Evolutionary conservation across 2,888 invertebrate species (phyloP), one percentile per base, ranked within the genome.

Genomic region (Bombylius major): DNA sequence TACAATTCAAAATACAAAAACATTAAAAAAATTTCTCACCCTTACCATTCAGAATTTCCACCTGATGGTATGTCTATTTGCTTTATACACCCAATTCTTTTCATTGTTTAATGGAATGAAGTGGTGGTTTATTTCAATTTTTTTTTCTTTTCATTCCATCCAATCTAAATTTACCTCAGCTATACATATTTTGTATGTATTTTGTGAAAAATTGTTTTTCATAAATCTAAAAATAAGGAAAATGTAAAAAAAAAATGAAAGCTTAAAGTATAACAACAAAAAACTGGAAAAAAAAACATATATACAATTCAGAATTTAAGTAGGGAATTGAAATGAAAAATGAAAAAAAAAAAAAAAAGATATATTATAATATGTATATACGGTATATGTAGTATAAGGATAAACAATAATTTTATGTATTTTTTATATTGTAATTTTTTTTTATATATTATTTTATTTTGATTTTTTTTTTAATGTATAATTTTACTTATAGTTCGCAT

Each of bases 191-290:
- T 23, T 23, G 64, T 62, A 61, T 60, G 57, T 57, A 58, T 56
- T 59, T 64, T 64, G 65, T 62, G 65, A 70, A 69, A 70, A 69
- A 69, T 66, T 67, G 69, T 67, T 67, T 67, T 69, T 68, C 68
- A 68, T 68, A 68, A 68, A 69, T 68, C 69, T 69, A 66, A 69
- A 69, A 67, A 68, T 55, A 52, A 53, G 42, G 33, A 53, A 54
- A 58, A 57, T 36, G 55, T 54, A 56, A 59, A 44, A 55, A 56
- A 42, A 11, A 42, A 42, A 5, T 11, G 12, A 42, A 42, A 42
- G 39, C 39, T 42, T 42, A 11, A 42, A 42, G 11, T 11, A 11
- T 11, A 42, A 42, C 51, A 47, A 53, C 32, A 14, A 42, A 11
- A 42, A 42, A 8, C 4, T 8, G 4, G 4, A 36, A 7, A 36